A percentile compares a stretch with the other conserved stretches of the same genome.
Evolutionary conservation across 2,888 invertebrate genomes (phyloP).

Genomic region (Brachynemurus nebulosus): DNA sequence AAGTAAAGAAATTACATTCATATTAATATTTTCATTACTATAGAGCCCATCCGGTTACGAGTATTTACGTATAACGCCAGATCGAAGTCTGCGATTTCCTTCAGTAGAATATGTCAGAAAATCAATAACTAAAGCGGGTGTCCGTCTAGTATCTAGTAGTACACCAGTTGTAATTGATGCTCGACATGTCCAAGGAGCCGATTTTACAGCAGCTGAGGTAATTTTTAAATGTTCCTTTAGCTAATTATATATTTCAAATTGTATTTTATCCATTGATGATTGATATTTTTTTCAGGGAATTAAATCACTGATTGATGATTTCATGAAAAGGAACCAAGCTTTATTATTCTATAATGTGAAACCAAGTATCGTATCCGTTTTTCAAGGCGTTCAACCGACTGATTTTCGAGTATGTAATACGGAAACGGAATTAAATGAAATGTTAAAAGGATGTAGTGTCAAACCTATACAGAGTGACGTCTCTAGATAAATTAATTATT

Average conservation of each 20-base stretch:
- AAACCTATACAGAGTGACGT: too few relatives aligned
- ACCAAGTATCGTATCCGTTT: constrained; percentile 39
- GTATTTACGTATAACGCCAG: constrained; percentile 44
- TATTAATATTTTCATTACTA: constrained; percentile 16
- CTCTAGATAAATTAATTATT: too few relatives aligned
- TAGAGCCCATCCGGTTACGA: constrained; percentile 38
- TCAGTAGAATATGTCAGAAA: constrained; percentile 48
- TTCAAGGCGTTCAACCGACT: constrained; percentile 41
- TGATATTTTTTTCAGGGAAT: constrained; percentile 38
- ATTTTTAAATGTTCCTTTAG: not conserved
- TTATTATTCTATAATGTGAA: constrained; percentile 43
- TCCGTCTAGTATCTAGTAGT: constrained; percentile 39
- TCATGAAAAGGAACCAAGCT: constrained; percentile 39
- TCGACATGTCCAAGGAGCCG: constrained; percentile 46
- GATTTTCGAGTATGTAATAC: constrained; percentile 39
- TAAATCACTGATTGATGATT: constrained; percentile 42
- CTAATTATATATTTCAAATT: not conserved
- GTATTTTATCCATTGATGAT: not conserved
- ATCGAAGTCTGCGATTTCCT: constrained; percentile 47
- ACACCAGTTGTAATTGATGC: constrained; percentile 48
- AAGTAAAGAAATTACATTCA: constrained; percentile 3
- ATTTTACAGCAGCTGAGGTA: constrained; percentile 52
- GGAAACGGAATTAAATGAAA: constrained; percentile 38
- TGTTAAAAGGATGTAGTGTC: constrained; percentile 33
- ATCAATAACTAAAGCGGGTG: constrained; percentile 58